A percentile compares a stretch with the other conserved stretches of the same genome.
Evolutionary conservation across 2,888 invertebrate genomes (phyloP).

Genomic region (Zelleria hepariella): DNA sequence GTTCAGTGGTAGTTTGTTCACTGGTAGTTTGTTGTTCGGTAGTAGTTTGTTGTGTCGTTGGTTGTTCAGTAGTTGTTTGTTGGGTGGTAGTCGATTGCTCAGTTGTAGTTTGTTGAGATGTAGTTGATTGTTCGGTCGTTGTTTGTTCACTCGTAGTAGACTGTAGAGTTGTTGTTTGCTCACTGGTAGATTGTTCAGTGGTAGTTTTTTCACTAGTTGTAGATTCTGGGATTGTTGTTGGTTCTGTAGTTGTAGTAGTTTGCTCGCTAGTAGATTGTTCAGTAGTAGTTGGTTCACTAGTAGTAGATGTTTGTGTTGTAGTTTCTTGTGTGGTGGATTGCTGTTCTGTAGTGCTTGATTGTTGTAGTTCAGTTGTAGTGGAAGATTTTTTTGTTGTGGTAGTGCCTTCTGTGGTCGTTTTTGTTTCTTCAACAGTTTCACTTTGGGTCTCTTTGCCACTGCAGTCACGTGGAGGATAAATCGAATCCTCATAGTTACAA

Average conservation of each 20-base stretch:
- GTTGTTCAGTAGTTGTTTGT: conserved; percentile 12
- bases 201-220: conserved; percentile 16
- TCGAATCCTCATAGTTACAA: conserved; percentile 77
- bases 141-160: conserved; percentile 12
- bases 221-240: conserved; percentile 15
- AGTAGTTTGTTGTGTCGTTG: conserved; percentile 18
- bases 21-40: conserved; percentile 18
- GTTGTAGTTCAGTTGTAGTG: conserved; percentile 13
- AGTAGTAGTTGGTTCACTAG: conserved; percentile 9
- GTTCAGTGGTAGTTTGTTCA: conserved; percentile 21
- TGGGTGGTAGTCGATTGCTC: conserved; percentile 4
- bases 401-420: conserved; percentile 11
- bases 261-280: conserved; percentile 17
- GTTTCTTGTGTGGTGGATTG: conserved; percentile 7
- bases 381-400: conserved; percentile 10
- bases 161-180: conserved; percentile 14
- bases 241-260: conserved; percentile 13
- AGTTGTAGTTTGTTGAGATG: conserved; percentile 21
- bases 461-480: conserved; percentile 71
- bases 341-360: conserved; percentile 1
- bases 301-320: conserved; percentile 6
- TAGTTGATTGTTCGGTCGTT: conserved; percentile 12
- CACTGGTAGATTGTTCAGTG: conserved; percentile 16
- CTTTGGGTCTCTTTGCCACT: conserved; percentile 38
- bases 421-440: conserved; percentile 22